Evolutionary conservation across 2,888 invertebrate genomes (phyloP), one percentile per base, ranked within the genome.

Genomic region (Glyphotaelius pellucidus): DNA sequence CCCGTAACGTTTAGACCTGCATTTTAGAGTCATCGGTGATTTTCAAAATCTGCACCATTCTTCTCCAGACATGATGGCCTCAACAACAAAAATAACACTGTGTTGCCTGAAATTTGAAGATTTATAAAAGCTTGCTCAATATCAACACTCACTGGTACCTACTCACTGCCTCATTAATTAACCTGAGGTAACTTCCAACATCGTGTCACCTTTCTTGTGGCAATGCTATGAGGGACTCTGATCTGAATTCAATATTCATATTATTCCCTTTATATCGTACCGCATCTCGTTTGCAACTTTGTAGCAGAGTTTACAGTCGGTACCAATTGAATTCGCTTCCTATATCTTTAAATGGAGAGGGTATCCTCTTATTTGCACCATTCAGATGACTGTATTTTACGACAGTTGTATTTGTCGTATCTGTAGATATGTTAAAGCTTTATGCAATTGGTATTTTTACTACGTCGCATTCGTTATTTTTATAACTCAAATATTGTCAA

Each of bases 221-320:
- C 83, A 19, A 83, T 32, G 25, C 83, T 35, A 9, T n/a, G 32
- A 83, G 35, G 14, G 83, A 35, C 83, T 35, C 35, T 67, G 67
- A 67, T 67, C 67, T 67, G 67, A 67, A 25, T 67, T 67, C 67
- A 67, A 67, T 67, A 67, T 67, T 9, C 67, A 67, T 67, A 9
- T 83, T 35, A 83, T 32, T 15, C 35, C 35, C 32, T 83, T 83
- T 35, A 35, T 14, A 83, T 83, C 83, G 83, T 31, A 19, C 81
- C 32, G 85, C 9, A 86, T 47, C 42, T 35, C 42, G 42, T 86
- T 86, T 86, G 86, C 42, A 86, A 86, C 86, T n/a, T 86, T 86
- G 42, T 86, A 19, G 14, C n/a, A 32, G 35, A 83, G 25, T 35
- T 67, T 67, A 67, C 25, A 67, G 9, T n/a, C 25, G 67, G 67